These are phyloP conservation scores for Drosophila birchii DNA, from an alignment of 2,888 invertebrate genomes.

Conservation along the genomic window DNA sequence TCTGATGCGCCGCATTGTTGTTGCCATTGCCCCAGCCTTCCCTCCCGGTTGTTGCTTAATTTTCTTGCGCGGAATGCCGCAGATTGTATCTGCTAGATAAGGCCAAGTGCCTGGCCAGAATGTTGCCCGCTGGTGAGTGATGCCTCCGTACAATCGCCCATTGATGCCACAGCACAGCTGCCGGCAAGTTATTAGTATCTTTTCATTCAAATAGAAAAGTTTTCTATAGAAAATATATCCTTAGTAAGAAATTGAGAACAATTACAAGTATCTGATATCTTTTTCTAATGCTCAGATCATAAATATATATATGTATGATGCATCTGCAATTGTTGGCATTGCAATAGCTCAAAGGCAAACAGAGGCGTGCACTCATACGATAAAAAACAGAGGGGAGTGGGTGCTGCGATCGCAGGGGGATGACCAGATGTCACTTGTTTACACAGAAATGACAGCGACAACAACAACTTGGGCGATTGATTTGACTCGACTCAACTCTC, in stretches of 20 bases:
- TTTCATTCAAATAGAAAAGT: neutral
- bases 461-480: constrained; percentile 40
- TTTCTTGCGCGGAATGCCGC: constrained; percentile 75
- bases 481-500: constrained; percentile 26
- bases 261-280: constrained; percentile 1
- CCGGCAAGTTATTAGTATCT: constrained; percentile 1
- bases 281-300: constrained; percentile 6
- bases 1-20: constrained; percentile 70
- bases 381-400: constrained; percentile 2
- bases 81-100: constrained; percentile 59
- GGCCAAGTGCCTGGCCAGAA: constrained; percentile 48
- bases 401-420: neutral
- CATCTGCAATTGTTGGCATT: constrained; percentile 17
- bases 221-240: neutral
- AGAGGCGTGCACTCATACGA: constrained; percentile 32
- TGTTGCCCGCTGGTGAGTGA: constrained; percentile 16
- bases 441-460: constrained; percentile 48
- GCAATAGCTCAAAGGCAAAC: constrained; percentile 27
- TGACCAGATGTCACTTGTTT: constrained; percentile 77
- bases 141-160: constrained; percentile 30
- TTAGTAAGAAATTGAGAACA: neutral
- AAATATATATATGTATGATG: too few species aligned
- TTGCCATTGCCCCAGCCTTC: constrained; percentile 3
- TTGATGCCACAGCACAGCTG: constrained; percentile 22
- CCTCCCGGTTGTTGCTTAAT: constrained; percentile 57